Conservation (phyloP, 2,797 vertebrate species). For the Champsocephalus esox region DNA sequence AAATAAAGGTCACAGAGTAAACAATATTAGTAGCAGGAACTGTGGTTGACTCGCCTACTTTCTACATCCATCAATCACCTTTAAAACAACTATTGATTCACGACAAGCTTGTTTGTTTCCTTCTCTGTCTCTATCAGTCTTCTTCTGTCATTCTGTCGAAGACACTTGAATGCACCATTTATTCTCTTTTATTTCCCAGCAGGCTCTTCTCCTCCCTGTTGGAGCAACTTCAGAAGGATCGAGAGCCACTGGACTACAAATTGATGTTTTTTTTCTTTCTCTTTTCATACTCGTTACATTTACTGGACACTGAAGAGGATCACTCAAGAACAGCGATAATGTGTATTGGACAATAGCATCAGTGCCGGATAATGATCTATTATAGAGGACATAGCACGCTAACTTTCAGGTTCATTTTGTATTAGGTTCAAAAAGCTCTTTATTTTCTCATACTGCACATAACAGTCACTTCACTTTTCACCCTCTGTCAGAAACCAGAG, state of each 20-base stretch:
- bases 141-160: constrained; percentile 13
- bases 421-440: too few species aligned
- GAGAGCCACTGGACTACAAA: not conserved
- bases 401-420: too few species aligned
- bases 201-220: not conserved
- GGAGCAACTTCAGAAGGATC: not conserved
- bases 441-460: too few species aligned
- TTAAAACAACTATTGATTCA: constrained; percentile 54
- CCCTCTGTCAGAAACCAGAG: too few species aligned
- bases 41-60: constrained; percentile 36
- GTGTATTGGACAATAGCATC: not conserved
- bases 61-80: constrained; percentile 43
- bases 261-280: constrained; percentile 1
- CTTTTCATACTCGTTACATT: not conserved
- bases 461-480: too few species aligned
- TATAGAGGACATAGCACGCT: too few species aligned
- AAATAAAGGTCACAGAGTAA: constrained; percentile 58
- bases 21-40: constrained; percentile 42
- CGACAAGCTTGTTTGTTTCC: constrained; percentile 16
- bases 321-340: too few species aligned
- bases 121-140: constrained; percentile 27
- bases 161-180: constrained; percentile 4
- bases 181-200: constrained; percentile 16
- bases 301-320: not conserved
- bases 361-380: not conserved